Evolutionary conservation across 1,140 invertebrate genomes (phyloP).

Genomic region (Elysia chlorotica): DNA sequence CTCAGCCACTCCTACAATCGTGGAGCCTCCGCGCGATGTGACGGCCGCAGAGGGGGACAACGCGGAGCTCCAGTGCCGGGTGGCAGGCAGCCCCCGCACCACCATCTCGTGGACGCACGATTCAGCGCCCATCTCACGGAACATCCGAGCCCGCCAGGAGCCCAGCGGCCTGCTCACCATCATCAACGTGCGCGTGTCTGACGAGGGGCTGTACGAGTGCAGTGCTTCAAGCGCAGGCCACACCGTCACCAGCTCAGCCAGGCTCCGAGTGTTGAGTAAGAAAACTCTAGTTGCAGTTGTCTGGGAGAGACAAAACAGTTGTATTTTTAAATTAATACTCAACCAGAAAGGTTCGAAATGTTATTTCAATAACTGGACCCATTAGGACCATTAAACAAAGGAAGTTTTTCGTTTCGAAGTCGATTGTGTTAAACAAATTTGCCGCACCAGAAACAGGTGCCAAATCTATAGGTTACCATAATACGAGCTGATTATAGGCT

Average conservation of each 20-base stretch:
- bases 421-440: too few species aligned
- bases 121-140: constrained; percentile 22
- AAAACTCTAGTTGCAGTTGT: too few species aligned
- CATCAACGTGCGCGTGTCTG: constrained; percentile 66
- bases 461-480: too few species aligned
- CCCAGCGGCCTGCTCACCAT: constrained; percentile 71
- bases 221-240: constrained; percentile 73
- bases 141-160: constrained; percentile 25
- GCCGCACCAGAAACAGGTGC: too few species aligned
- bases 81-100: constrained; percentile 71
- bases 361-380: too few species aligned
- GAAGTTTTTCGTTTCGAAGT: too few species aligned
- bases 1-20: constrained; percentile 33
- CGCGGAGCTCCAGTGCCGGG: constrained; percentile 70
- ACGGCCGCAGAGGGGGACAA: constrained; percentile 62
- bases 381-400: too few species aligned
- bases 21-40: constrained; percentile 48
- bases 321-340: too few species aligned
- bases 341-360: too few species aligned
- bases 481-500: too few species aligned
- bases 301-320: too few species aligned
- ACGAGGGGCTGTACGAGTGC: constrained; percentile 76
- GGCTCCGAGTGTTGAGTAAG: constrained; percentile 71
- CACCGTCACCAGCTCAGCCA: constrained; percentile 70
- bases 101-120: constrained; percentile 73